Percentiles rank a stretch among this genome's conserved stretches.
These are phyloP conservation scores for Sclerodermus sp. DNA, from an alignment of 2,888 invertebrate species.

Conservation along the genomic window DNA sequence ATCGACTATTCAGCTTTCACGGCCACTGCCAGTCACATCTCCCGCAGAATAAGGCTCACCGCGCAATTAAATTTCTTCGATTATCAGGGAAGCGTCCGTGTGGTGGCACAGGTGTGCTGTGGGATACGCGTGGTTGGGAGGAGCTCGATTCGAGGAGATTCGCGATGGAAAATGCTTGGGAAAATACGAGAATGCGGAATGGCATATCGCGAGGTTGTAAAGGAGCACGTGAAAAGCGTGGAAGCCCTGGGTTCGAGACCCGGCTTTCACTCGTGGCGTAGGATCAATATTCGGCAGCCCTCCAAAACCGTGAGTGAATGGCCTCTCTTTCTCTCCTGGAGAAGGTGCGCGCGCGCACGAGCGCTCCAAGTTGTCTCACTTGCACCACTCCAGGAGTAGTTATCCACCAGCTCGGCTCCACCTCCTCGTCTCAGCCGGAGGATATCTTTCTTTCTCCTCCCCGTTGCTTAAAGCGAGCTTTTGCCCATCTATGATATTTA, in stretches of 20 bases:
- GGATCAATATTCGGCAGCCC: slow-evolving; percentile 50
- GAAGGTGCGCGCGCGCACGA: not conserved
- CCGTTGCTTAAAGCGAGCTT: slow-evolving; percentile 6
- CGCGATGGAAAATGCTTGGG: not conserved
- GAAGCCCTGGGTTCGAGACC: slow-evolving; percentile 15
- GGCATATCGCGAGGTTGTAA: not conserved
- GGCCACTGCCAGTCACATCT: no score
- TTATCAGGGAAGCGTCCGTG: no score
- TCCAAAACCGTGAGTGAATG: slow-evolving; percentile 42
- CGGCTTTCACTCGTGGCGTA: slow-evolving; percentile 23
- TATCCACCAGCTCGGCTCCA: not conserved
- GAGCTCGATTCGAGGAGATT: not conserved
- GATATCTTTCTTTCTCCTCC: slow-evolving; percentile 4
- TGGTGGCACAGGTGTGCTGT: not conserved
- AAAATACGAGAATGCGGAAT: not conserved
- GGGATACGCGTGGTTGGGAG: no score
- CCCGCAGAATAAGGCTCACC: no score
- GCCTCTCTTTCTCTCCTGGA: slow-evolving; percentile 14
- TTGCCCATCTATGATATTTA: not conserved
- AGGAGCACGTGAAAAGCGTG: slow-evolving; percentile 5
- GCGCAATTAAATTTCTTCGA: no score
- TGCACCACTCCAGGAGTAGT: not conserved
- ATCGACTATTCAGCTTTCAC: no score
- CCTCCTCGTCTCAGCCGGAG: slow-evolving; percentile 4
- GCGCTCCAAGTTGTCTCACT: not conserved